Evolutionary conservation across 2,888 invertebrate genomes (phyloP).

Genomic region (Neelides folsomi): DNA sequence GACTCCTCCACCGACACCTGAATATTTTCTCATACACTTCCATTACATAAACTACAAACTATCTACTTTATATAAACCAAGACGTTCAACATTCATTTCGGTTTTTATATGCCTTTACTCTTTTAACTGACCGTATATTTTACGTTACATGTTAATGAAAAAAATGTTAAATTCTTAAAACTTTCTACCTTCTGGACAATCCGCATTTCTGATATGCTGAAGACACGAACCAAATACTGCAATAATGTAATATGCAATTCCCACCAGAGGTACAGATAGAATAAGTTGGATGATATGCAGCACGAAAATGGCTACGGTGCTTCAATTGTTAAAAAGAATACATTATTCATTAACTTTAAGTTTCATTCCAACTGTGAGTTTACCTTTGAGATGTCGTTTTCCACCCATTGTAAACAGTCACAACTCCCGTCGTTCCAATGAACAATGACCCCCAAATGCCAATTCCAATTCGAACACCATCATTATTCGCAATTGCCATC

Average conservation of each 20-base stretch:
- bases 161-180: not conserved
- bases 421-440: conserved; percentile 22
- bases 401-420: conserved; percentile 25
- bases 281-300: conserved; percentile 29
- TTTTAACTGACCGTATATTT: too few species aligned
- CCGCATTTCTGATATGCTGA: conserved; percentile 19
- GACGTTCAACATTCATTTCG: too few species aligned
- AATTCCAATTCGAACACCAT: conserved; percentile 29
- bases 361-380: conserved; percentile 1
- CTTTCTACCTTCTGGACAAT: conserved; percentile 14
- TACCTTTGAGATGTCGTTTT: conserved; percentile 28
- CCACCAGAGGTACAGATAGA: conserved; percentile 25
- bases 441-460: conserved; percentile 31
- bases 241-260: conserved; percentile 27
- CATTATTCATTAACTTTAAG: conserved; percentile 7
- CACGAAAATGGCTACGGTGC: conserved; percentile 27
- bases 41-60: conserved; percentile 3
- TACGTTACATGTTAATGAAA: too few species aligned
- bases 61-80: too few species aligned
- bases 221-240: conserved; percentile 30
- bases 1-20: conserved; percentile 14
- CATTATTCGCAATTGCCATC: conserved; percentile 24
- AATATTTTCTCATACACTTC: conserved; percentile 10
- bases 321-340: conserved; percentile 5
- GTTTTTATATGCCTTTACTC: too few species aligned